These are phyloP conservation scores for Halictus quadricinctus DNA, from an alignment of 2,888 invertebrate genomes.

Conservation along the genomic window DNA sequence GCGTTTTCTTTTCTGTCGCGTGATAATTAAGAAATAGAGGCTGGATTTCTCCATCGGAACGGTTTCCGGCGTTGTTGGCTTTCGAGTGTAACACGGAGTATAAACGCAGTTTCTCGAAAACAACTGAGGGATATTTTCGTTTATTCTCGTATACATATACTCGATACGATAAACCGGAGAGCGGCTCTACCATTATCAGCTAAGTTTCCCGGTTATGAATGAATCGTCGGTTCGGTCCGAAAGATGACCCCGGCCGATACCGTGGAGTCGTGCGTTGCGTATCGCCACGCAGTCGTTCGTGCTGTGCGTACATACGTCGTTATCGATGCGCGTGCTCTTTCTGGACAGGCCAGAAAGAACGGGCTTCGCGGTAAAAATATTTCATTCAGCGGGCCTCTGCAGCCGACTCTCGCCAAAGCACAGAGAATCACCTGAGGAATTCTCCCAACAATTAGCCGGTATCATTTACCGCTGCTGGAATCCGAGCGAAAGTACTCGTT, in stretches of 20 bases:
- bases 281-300: slow-evolving; percentile 42
- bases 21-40: slow-evolving; percentile 71
- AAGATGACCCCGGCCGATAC: slow-evolving; percentile 60
- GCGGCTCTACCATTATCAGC: slow-evolving; percentile 39
- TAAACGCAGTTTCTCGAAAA: not conserved
- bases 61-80: slow-evolving; percentile 2
- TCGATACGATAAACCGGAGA: slow-evolving; percentile 33
- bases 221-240: slow-evolving; percentile 53
- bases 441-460: not conserved
- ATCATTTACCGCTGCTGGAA: not conserved
- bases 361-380: slow-evolving; percentile 5
- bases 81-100: not conserved
- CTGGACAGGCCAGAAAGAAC: slow-evolving; percentile 7
- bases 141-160: slow-evolving; percentile 11
- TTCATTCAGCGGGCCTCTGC: not conserved
- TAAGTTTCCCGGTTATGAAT: slow-evolving; percentile 62
- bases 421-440: not conserved
- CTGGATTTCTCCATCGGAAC: slow-evolving; percentile 7
- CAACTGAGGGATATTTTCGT: slow-evolving; percentile 23
- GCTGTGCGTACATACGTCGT: slow-evolving; percentile 41
- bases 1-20: slow-evolving; percentile 52
- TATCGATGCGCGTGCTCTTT: slow-evolving; percentile 40
- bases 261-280: slow-evolving; percentile 43
- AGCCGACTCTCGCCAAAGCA: not conserved
- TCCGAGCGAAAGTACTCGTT: no score